Evolutionary conservation across 2,888 invertebrate species (phyloP), one percentile per base, ranked within the genome.

Genomic region (Drosophila paramelanica): DNA sequence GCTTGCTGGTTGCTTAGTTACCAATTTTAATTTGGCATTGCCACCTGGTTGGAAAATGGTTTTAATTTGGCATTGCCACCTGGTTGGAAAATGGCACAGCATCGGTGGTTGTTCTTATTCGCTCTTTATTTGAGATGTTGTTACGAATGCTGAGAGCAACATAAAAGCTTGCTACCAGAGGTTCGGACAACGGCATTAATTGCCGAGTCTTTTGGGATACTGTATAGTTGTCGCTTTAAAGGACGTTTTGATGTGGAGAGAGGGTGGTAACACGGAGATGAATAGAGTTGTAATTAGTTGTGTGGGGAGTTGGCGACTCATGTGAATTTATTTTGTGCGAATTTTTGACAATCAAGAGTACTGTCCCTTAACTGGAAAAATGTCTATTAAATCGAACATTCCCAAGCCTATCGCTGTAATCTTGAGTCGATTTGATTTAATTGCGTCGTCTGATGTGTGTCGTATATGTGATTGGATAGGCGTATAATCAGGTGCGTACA

Each of bases 161-260:
- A 14, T 82, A 87, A 82, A 82, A 82, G 82, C 67, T 84, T 82
- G 85, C 59, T 49, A 2, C 39, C 39, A 27, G 47, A 17, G 10
- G n/a, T 5, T 61, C 52, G 36, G 55, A 50, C 83, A 81, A 90
- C 88, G 89, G 89, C 89, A 87, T 76, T 56, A 2, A 73, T 53
- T 89, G 90, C 90, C 90, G 89, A 73, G 45, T 89, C 89, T 76
- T 47, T 13, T 1, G 1, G 10, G n/a, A 0, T 7, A 17, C 13
- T 11, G 3, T 31, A 4, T 38, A 39, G 10, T 4, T 11, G 5
- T 38, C 6, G 38, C 6, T n/a, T 5, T 13, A 2, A 13, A 8
- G 8, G 8, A 23, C 4, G 23, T 3, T 23, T 23, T 23, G 23
- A 3, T 23, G 3, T 23, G 3, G 3, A 3, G 3, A 3, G 23